A percentile compares a stretch with the other conserved stretches of the same genome.
Conservation (phyloP, 2,888 invertebrate genomes). For the Nipponacmea schrenckii region DNA sequence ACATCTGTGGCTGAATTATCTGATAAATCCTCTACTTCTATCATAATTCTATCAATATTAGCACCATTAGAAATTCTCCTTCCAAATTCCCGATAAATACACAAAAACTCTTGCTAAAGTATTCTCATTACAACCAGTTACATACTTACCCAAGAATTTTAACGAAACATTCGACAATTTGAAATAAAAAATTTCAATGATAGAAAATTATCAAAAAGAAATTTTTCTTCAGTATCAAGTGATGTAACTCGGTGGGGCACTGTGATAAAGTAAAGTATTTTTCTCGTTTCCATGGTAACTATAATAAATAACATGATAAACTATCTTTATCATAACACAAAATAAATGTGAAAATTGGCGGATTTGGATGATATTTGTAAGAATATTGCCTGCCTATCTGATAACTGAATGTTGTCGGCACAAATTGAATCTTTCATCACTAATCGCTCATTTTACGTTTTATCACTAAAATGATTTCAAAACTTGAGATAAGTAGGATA, state of each 20-base stretch:
- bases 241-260: background rate
- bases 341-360: constrained; percentile 2
- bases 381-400: constrained; percentile 5
- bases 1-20: too few relatives aligned
- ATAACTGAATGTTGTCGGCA: background rate
- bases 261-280: background rate
- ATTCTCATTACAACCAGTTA: too few relatives aligned
- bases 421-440: constrained; percentile 6
- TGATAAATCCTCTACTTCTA: too few relatives aligned
- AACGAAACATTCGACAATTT: background rate
- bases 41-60: too few relatives aligned
- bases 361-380: background rate
- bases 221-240: background rate
- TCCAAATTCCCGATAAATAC: too few relatives aligned
- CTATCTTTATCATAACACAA: background rate
- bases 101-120: too few relatives aligned
- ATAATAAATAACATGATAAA: background rate
- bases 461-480: background rate
- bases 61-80: too few relatives aligned
- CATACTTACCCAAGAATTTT: background rate
- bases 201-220: background rate
- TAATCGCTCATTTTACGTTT: constrained; percentile 4
- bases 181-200: background rate
- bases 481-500: background rate
- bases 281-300: constrained; percentile 5